These are phyloP conservation scores for Lasioglossum morio DNA, from an alignment of 2,888 invertebrate genomes.

Conservation along the genomic window DNA sequence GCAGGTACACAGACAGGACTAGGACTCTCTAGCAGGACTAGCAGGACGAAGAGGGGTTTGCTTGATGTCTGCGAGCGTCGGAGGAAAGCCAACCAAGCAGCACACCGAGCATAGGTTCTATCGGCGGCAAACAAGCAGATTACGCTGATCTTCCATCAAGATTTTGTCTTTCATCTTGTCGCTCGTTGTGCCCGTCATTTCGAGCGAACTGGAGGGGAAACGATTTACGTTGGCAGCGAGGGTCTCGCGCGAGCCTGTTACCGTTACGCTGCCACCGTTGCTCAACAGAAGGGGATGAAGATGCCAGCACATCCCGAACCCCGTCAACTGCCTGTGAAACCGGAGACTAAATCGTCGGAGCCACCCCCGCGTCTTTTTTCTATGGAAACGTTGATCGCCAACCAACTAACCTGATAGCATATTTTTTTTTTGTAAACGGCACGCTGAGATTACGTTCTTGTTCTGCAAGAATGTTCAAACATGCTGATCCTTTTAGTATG, in stretches of 20 bases:
- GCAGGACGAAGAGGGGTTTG: not conserved
- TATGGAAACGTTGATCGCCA: not conserved
- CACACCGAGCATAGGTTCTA: constrained; percentile 34
- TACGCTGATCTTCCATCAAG: constrained; percentile 34
- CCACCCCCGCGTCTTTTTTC: not conserved
- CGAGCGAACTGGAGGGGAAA: constrained; percentile 15
- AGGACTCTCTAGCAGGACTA: not conserved
- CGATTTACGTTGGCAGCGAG: constrained; percentile 10
- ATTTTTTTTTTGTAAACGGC: not conserved
- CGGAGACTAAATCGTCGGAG: not conserved
- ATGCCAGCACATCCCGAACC: not conserved
- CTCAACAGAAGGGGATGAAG: not conserved
- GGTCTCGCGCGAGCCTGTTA: not conserved
- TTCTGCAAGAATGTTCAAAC: no score
- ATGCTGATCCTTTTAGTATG: no score
- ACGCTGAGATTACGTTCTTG: not conserved
- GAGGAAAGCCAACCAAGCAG: constrained; percentile 31
- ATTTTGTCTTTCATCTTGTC: constrained; percentile 25
- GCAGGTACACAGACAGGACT: constrained; percentile 40
- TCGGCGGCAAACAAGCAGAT: constrained; percentile 21
- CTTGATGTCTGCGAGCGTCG: constrained; percentile 14
- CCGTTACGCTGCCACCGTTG: not conserved
- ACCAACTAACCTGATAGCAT: not conserved
- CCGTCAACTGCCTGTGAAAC: not conserved
- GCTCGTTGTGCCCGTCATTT: constrained; percentile 13